Evolutionary conservation across 2,797 vertebrate genomes (phyloP), one percentile per base, ranked within the genome.

Genomic region (Antennarius maculatus): DNA sequence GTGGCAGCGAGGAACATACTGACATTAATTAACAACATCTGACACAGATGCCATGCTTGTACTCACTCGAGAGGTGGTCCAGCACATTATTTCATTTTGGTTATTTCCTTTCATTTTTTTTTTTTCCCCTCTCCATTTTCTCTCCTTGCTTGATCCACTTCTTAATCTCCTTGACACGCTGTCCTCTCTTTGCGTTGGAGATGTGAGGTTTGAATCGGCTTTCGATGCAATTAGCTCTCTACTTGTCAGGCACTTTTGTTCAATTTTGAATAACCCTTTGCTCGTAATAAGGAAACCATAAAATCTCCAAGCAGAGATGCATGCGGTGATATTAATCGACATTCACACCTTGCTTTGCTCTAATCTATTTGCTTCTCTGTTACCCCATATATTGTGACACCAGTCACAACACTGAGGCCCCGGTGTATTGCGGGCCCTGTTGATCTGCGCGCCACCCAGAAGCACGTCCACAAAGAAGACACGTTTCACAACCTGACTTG

Each of bases 1-100:
- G 92, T 89, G 91, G 85, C 89, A 91, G 93, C 77, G 57, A 92
- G 90, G 81, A 92, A 92, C 94, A 93, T 91, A 92, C 92, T 93
- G 92, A 93, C 88, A 90, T 93, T 94, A 94, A 93, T 94, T 93
- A 94, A 93, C 93, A 94, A 93, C 93, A 94, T 94, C 92, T 93
- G 92, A 93, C 92, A 93, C 92, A 94, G 94, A 94, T 94, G 93
- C 93, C 88, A 89, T 69, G 86, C 90, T 93, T 94, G 92, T 93
- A 91, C 85, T 90, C 72, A 87, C 94, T 86, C 94, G 39, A 88
- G 92, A 94, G 94, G 94, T 92, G 94, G 93, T 93, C 93, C 90
- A 48, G 77, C 89, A 92, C 91, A 89, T 94, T 93, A 93, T 94
- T 94, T 93, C 86, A 91, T 93, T 94, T 93, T 91, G 87, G 77